Percentiles rank a stretch among this genome's conserved stretches.
Evolutionary conservation across 2,888 invertebrate species (phyloP).

Genomic region (Caenorhabditis plicata): DNA sequence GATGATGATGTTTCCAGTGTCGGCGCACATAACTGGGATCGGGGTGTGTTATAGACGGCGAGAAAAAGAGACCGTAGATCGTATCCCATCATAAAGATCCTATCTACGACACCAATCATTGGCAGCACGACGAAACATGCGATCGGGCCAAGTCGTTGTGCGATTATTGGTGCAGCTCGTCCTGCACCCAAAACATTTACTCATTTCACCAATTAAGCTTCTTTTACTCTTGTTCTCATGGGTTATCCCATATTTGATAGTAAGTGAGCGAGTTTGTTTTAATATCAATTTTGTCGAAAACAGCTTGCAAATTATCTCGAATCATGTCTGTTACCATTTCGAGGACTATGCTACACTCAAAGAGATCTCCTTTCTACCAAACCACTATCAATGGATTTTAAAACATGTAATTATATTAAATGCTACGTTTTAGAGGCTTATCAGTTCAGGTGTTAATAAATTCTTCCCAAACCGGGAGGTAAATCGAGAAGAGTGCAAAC

Average conservation of each 20-base stretch:
- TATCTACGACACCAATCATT: constrained; percentile 20
- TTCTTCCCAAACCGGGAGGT: constrained; percentile 27
- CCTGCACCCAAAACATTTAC: constrained; percentile 28
- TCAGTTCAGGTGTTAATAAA: constrained; percentile 23
- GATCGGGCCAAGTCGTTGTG: constrained; percentile 16
- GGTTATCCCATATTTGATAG: constrained; percentile 62
- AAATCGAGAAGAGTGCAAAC: constrained; percentile 27
- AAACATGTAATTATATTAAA: constrained; percentile 38
- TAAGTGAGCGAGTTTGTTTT: constrained; percentile 49
- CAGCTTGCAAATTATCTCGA: constrained; percentile 64
- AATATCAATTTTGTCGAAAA: too few relatives aligned
- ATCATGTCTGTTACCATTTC: constrained; percentile 58
- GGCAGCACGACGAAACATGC: constrained; percentile 18
- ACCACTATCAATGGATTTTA: constrained; percentile 48
- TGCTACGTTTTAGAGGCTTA: background rate
- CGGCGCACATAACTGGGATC: too few relatives aligned
- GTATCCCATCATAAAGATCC: constrained; percentile 14
- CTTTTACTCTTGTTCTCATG: constrained; percentile 52
- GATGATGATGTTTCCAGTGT: too few relatives aligned
- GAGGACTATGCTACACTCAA: constrained; percentile 61
- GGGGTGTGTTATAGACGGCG: too few relatives aligned
- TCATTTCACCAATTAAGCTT: constrained; percentile 44
- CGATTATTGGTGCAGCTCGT: constrained; percentile 28
- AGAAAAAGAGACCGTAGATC: constrained; percentile 6
- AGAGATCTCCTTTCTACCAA: constrained; percentile 56